phyloP scores from a whole-genome alignment of 1,140 invertebrate genomes.

The Dinothrombium tinctorium region DNA sequence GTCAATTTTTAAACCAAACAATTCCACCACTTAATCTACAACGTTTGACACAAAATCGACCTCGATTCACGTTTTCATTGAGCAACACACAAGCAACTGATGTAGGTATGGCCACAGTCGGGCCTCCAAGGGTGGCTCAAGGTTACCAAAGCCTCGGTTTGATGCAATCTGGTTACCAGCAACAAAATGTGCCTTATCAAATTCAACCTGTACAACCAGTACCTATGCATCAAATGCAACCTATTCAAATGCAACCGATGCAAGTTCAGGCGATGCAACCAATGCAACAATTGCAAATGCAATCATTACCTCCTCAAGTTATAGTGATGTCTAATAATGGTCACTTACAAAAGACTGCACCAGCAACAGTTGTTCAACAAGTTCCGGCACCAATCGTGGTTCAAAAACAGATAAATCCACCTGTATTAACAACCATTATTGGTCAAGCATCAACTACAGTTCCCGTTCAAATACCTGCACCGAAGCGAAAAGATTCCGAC shows the following conservation, averaged over 20 bases:
- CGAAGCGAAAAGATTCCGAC: too few species aligned
- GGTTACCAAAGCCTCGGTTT: neutral
- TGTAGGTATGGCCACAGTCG: neutral
- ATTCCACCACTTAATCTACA: slow-evolving; percentile 5
- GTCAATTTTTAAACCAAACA: slow-evolving; percentile 7
- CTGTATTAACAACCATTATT: too few species aligned
- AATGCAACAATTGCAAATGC: too few species aligned
- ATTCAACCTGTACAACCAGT: neutral
- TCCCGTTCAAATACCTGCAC: too few species aligned
- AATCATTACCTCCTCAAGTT: too few species aligned
- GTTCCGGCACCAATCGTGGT: too few species aligned
- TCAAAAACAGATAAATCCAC: too few species aligned
- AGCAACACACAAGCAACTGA: neutral
- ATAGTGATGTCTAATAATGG: too few species aligned
- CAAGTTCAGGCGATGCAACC: neutral
- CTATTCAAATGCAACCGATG: neutral
- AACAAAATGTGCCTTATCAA: neutral
- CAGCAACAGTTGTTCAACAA: too few species aligned
- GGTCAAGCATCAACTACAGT: too few species aligned
- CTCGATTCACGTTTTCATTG: neutral
- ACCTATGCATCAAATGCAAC: neutral
- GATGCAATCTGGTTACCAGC: neutral
- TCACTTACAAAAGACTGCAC: too few species aligned
- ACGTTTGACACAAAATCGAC: neutral
- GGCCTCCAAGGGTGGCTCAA: neutral